phyloP scores from a whole-genome alignment of 2,113 vertebrate genomes.

The Lanius ludovicianus region DNA sequence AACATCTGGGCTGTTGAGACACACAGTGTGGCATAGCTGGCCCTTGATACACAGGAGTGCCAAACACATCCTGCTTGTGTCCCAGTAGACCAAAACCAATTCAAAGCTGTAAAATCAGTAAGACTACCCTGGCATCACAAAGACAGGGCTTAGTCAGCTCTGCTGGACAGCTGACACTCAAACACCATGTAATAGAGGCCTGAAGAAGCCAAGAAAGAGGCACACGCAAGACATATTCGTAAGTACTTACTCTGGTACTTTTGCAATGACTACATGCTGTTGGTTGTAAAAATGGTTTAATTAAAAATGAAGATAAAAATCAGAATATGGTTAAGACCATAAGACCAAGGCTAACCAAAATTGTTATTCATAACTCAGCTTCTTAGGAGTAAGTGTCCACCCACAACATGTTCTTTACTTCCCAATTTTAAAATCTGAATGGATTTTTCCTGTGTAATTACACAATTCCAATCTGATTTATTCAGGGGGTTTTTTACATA shows the following conservation, averaged over 20 bases:
- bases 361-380: neutral
- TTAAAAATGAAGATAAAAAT: neutral
- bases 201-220: neutral
- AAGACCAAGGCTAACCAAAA: neutral
- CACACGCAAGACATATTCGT: neutral
- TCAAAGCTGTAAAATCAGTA: neutral
- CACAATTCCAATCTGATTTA: neutral
- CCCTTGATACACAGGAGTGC: neutral
- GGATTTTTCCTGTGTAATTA: neutral
- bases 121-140: neutral
- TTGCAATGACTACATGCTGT: neutral
- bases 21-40: neutral
- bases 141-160: neutral
- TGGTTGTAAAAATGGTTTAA: neutral
- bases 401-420: neutral
- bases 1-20: neutral
- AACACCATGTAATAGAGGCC: rapidly evolving
- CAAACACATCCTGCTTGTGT: neutral
- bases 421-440: neutral
- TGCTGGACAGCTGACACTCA: neutral
- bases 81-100: neutral
- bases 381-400: neutral
- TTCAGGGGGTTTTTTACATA: neutral
- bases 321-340: neutral
- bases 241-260: neutral